Percentiles rank a stretch among this genome's conserved stretches.
Conservation (phyloP, 92 coral and sea anemone species). For the Siderastrea siderea region DNA sequence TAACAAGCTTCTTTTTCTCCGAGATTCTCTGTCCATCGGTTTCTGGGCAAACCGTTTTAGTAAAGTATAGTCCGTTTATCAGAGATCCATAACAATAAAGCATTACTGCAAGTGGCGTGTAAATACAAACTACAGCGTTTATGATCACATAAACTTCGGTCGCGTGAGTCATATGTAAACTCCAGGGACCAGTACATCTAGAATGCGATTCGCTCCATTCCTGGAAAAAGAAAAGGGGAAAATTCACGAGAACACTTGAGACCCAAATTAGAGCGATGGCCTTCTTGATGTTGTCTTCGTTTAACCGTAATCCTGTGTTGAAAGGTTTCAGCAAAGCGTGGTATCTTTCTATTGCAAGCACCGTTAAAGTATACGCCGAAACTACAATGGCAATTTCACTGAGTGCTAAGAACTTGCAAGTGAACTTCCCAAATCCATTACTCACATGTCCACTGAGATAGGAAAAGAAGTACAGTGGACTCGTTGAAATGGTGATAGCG, state of each 20-base stretch:
- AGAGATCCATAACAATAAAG: not conserved
- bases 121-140: not conserved
- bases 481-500: not conserved
- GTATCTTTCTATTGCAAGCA: not conserved
- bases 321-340: constrained; percentile 7
- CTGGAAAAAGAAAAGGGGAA: not conserved
- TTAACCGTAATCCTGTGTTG: not conserved
- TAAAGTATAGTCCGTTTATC: not conserved
- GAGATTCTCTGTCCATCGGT: not conserved
- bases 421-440: not conserved
- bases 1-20: not conserved
- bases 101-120: not conserved
- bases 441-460: not conserved
- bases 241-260: not conserved
- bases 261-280: not conserved
- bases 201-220: constrained; percentile 8
- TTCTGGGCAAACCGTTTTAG: not conserved
- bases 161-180: not conserved
- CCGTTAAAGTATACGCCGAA: not conserved
- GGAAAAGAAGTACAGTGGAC: not conserved
- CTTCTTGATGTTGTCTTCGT: not conserved
- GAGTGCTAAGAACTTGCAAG: not conserved
- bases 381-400: not conserved
- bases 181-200: not conserved
- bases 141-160: not conserved